phyloP scores from a whole-genome alignment of 2,888 invertebrate genomes.

The Cloeon dipterum region DNA sequence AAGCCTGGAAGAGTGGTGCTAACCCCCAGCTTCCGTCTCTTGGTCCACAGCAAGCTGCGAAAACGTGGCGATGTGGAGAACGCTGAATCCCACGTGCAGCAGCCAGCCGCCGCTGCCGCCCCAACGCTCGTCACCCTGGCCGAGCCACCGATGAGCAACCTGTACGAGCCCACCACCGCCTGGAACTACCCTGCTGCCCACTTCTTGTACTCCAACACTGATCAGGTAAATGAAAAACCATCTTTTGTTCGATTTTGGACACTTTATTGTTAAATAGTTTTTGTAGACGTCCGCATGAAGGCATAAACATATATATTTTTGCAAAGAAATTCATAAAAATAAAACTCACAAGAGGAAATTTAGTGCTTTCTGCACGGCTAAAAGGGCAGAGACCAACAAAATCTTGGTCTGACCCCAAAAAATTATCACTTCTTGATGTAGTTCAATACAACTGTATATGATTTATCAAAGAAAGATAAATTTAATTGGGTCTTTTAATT shows the following conservation, averaged over 20 bases:
- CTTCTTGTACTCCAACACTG: constrained; percentile 45
- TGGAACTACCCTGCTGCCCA: constrained; percentile 67
- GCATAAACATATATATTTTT: too few species aligned
- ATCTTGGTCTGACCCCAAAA: too few species aligned
- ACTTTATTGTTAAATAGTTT: too few species aligned
- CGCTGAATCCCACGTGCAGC: neutral
- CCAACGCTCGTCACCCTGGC: constrained; percentile 8
- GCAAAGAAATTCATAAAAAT: too few species aligned
- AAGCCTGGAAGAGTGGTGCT: constrained; percentile 5
- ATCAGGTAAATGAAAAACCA: constrained; percentile 39
- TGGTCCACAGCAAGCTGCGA: constrained; percentile 75
- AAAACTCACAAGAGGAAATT: too few species aligned
- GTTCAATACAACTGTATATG: too few species aligned
- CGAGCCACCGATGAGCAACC: constrained; percentile 5
- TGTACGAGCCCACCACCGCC: constrained; percentile 6
- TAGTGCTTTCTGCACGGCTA: too few species aligned
- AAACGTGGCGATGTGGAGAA: constrained; percentile 55
- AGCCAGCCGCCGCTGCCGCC: constrained; percentile 10
- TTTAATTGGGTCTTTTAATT: too few species aligned
- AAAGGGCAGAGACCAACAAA: too few species aligned
- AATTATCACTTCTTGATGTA: too few species aligned
- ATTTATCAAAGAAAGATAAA: too few species aligned
- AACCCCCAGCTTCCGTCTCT: constrained; percentile 68
- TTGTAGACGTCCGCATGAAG: too few species aligned
- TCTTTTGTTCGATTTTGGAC: neutral